These are phyloP conservation scores for Pogonocichla stellata DNA, from an alignment of 2,113 vertebrate species.

Conservation along the genomic window DNA sequence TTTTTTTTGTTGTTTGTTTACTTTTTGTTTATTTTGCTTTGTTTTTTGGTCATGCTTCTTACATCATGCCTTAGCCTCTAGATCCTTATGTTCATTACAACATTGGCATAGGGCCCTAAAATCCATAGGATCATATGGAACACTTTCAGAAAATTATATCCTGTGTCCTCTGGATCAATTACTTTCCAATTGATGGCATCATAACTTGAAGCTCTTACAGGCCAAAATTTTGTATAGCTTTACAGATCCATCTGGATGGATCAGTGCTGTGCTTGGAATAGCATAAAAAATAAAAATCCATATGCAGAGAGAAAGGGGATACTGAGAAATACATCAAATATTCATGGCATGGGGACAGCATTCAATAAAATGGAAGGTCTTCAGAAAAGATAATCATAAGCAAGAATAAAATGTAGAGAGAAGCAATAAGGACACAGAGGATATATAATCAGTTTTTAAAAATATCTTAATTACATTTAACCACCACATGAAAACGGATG, in stretches of 20 bases:
- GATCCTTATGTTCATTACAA: not conserved
- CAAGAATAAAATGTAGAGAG: not conserved
- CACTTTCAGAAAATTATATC: rapidly evolving
- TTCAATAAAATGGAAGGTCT: not conserved
- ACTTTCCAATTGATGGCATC: not conserved
- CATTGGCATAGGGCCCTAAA: not conserved
- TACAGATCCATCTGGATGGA: not conserved
- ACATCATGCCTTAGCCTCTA: not conserved
- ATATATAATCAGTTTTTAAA: rapidly evolving
- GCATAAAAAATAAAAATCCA: not conserved
- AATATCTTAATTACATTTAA: not conserved
- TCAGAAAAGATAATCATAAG: not conserved
- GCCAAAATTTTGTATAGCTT: not conserved
- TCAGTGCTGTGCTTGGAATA: not conserved
- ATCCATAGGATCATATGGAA: not conserved
- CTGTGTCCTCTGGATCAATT: not conserved
- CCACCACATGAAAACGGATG: not conserved
- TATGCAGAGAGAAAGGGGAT: not conserved
- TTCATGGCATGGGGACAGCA: not conserved
- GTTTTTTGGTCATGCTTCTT: not conserved
- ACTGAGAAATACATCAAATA: not conserved
- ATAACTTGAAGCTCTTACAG: not conserved
- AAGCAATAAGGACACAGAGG: not conserved
- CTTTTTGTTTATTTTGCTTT: not conserved
- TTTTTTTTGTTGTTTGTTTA: not conserved